Evolutionary conservation across 2,797 vertebrate species (phyloP).

Genomic region (Glossophaga mutica): DNA sequence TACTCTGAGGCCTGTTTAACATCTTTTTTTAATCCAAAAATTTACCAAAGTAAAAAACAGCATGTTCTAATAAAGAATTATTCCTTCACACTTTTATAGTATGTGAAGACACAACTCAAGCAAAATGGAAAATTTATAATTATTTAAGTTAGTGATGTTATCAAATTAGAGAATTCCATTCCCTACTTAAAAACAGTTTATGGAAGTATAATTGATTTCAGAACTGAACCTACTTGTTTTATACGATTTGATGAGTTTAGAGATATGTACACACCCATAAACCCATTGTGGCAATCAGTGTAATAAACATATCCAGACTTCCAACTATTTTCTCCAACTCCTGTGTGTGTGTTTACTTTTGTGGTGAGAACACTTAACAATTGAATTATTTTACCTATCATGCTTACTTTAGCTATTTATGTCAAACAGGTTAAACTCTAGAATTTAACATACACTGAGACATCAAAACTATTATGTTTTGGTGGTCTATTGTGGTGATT

Average conservation of each 20-base stretch:
- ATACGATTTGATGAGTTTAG: neutral
- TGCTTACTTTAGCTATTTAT: neutral
- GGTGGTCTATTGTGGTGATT: neutral
- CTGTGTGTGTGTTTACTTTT: neutral
- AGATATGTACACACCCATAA: neutral
- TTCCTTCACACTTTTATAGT: neutral
- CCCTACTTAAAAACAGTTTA: neutral
- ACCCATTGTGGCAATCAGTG: neutral
- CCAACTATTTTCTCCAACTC: neutral
- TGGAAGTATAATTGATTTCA: neutral
- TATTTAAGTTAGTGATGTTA: neutral
- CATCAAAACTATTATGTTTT: neutral
- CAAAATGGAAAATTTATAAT: neutral
- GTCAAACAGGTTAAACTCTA: neutral
- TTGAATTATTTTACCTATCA: neutral
- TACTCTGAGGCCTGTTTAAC: neutral
- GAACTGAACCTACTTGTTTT: neutral
- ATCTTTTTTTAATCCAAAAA: neutral
- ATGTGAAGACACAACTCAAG: neutral
- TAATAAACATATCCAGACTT: neutral
- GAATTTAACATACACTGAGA: neutral
- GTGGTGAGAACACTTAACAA: neutral
- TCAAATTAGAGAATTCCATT: neutral
- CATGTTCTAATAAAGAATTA: neutral
- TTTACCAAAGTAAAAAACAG: neutral